Evolutionary conservation across 1,140 invertebrate species (phyloP).

Genomic region (Apis dorsata): DNA sequence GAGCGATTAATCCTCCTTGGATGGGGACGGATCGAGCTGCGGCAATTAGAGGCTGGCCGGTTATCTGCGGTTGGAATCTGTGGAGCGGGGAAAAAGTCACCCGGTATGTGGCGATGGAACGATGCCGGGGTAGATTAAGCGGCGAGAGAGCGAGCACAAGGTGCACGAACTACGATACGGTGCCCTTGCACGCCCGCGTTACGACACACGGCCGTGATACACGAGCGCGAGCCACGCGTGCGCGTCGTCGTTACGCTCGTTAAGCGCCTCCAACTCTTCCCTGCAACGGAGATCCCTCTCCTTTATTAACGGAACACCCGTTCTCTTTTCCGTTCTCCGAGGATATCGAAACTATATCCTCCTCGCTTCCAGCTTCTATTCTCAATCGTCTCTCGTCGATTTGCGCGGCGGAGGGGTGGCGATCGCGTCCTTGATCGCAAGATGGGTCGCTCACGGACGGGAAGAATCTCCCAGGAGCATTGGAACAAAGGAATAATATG

Average conservation of each 20-base stretch:
- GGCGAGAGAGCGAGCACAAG: slow-evolving; percentile 59
- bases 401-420: background rate
- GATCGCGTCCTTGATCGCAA: background rate
- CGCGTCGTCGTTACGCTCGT: slow-evolving; percentile 55
- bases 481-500: background rate
- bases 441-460: too few relatives aligned
- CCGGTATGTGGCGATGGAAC: slow-evolving; percentile 55
- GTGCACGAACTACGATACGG: slow-evolving; percentile 63
- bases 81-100: slow-evolving; percentile 37
- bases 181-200: slow-evolving; percentile 61
- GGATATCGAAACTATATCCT: too few relatives aligned
- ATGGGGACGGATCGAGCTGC: slow-evolving; percentile 7
- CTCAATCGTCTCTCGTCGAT: background rate
- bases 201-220: slow-evolving; percentile 48
- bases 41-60: slow-evolving; percentile 45
- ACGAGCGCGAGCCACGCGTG: slow-evolving; percentile 15
- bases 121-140: slow-evolving; percentile 61
- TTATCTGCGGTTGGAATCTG: slow-evolving; percentile 45
- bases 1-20: slow-evolving; percentile 31
- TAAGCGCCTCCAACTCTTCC: slow-evolving; percentile 63
- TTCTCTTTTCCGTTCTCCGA: too few relatives aligned
- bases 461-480: background rate
- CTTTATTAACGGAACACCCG: slow-evolving; percentile 56
- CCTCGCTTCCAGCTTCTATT: too few relatives aligned
- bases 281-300: slow-evolving; percentile 56